These are phyloP conservation scores for Venustaconcha ellipsiformis DNA, from an alignment of 1,140 invertebrate species.

Conservation along the genomic window DNA sequence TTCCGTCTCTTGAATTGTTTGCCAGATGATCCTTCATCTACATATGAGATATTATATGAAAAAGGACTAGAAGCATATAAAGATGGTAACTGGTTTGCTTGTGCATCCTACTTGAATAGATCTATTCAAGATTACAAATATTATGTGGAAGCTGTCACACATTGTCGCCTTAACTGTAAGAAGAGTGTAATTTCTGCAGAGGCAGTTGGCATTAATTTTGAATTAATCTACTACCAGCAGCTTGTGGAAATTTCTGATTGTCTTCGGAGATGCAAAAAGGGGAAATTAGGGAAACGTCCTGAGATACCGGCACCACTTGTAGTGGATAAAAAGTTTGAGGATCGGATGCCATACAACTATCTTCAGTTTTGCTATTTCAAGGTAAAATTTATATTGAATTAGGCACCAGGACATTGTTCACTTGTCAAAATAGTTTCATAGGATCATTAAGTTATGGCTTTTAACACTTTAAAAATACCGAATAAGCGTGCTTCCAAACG, in stretches of 20 bases:
- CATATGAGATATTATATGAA: slow-evolving; percentile 26
- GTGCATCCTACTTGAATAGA: slow-evolving; percentile 13
- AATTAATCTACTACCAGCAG: background rate
- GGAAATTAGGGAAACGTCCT: slow-evolving; percentile 5
- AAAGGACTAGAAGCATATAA: slow-evolving; percentile 30
- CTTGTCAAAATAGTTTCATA: too few species aligned
- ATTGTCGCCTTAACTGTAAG: slow-evolving; percentile 30
- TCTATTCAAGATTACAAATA: slow-evolving; percentile 27
- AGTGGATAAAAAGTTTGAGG: slow-evolving; percentile 29
- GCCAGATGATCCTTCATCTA: background rate
- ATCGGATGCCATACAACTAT: slow-evolving; percentile 25
- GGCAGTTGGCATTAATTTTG: background rate
- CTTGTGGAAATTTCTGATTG: slow-evolving; percentile 17
- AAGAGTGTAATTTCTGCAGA: background rate
- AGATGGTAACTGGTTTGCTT: slow-evolving; percentile 18
- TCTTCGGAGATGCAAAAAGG: slow-evolving; percentile 29
- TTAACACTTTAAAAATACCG: too few species aligned
- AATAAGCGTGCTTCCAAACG: too few species aligned
- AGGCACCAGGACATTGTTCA: too few species aligned
- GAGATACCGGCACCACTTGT: slow-evolving; percentile 6
- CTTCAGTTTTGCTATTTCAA: slow-evolving; percentile 30
- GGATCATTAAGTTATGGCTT: too few species aligned
- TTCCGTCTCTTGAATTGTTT: background rate
- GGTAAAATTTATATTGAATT: slow-evolving; percentile 4
- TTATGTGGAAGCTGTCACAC: slow-evolving; percentile 11